Evolutionary conservation across 2,888 invertebrate species (phyloP), one percentile per base, ranked within the genome.

Genomic region (Drosophila mayaguana): DNA sequence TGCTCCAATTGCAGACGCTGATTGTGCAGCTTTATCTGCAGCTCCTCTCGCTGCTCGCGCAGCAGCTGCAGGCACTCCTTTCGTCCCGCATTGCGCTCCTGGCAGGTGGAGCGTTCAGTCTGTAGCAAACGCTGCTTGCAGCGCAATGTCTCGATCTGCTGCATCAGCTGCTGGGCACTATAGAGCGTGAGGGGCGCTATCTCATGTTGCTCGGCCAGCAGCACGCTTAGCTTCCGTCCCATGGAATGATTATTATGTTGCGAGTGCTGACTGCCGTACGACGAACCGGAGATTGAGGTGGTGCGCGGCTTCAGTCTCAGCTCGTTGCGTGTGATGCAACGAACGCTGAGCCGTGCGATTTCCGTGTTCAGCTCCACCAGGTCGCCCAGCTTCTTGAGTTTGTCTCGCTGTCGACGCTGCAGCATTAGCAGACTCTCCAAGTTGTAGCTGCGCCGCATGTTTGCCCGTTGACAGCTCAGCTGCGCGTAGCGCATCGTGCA

Each of bases 361-460:
- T 93, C 93, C 11, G 92, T 92, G 43, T 92, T 89, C 22, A 94
- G 76, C 48, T 92, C 94, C 61, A 94, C 93, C 0, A 95, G 95
- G 8, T 96, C 95, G 28, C 95, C 94, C 46, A 94, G 94, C 62
- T 94, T 94, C 83, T 96, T 96, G 90, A 95, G 95, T 66, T 96
- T 95, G 5, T 95, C 94, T 75, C 96, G 95, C 93, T 96, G 96
- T 18, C 96, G 92, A 45, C 95, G 94, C 90, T 96, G 96, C 38
- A 96, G 88, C 82, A 94, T 95, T 63, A 95, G 94, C n/a, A 97
- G 92, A 76, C 96, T 96, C 2, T 94, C 94, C 8, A 96, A 94
- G 48, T 95, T 95, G 85, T 97, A 97, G 90, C 97, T 97, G 3
- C 94, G 94, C 71, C 95, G 94, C 55, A 96, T 94, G 89, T 96